Base-by-base conservation (phyloP, 2,888 invertebrate genomes). In the Apotomis capreana region DNA sequence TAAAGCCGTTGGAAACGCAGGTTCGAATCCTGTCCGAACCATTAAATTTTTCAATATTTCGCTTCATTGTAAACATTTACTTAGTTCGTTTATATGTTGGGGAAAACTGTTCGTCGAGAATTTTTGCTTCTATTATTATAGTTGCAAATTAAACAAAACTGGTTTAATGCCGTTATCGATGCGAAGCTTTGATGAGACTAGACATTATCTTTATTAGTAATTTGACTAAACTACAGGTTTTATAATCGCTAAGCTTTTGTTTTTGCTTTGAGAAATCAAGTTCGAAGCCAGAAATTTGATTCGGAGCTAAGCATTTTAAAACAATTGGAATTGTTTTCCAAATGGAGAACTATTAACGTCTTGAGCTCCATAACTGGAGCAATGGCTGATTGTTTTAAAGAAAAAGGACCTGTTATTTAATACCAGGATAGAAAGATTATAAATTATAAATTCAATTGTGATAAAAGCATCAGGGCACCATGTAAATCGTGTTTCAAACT, bases 201-300 rank as follows among this genome's bases (percentile, higher is more conserved):
- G 71, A 65, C 60, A 40, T 40, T 54, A 54, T 55, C 54, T 67
- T 65, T 60, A 70, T 55, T 61, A 67, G n/a, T 37, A 60, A 60
- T 60, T 65, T 59, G 55, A 26, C 26, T 55, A 51, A 44, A 58
- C 9, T 49, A 49, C 51, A 69, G 57, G 61, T 62, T 57, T 61
- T 55, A 54, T 65, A 12, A 69, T 52, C 13, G 10, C 1, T 46
- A 10, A 1, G 26, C 26, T 26, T 1, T 26, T 36, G 26, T 57
- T 46, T 49, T 55, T 58, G 46, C 26, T 55, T 5, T 10, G 13
- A 15, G 5, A 36, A 10, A 58, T 37, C 37, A 6, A 58, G 37
- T 5, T 37, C n/a, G n/a, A 15, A 15, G 5, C 10, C 4, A 44
- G 2, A 12, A 60, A 13, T 9, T 40, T 6, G 3, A 40, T 40